phyloP scores from a whole-genome alignment of 2,797 vertebrate species.

The Melanotaenia parkinsoni region DNA sequence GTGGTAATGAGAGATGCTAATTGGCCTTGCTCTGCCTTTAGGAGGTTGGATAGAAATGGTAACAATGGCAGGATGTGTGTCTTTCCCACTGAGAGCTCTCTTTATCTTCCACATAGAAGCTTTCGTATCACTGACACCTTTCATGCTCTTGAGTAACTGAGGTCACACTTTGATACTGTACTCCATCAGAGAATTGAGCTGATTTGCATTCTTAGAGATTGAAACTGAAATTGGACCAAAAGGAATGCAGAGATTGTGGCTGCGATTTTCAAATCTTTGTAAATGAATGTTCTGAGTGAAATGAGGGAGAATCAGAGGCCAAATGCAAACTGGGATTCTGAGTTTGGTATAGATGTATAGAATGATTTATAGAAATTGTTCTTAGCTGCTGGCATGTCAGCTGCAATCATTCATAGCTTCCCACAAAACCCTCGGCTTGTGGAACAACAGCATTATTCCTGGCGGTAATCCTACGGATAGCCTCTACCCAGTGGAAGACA shows the following conservation, averaged over 20 bases:
- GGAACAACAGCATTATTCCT: background rate
- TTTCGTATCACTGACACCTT: constrained; percentile 32
- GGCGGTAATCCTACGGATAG: background rate
- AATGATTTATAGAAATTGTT: background rate
- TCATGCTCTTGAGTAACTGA: constrained; percentile 57
- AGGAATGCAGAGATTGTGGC: constrained; percentile 1
- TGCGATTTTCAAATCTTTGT: constrained; percentile 9
- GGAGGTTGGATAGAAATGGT: constrained; percentile 36
- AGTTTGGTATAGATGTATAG: background rate
- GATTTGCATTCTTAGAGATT: constrained; percentile 34
- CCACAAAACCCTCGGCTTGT: background rate
- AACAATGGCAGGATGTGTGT: constrained; percentile 1
- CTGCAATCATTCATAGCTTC: background rate
- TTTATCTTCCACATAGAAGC: constrained; percentile 55
- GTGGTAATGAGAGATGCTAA: constrained; percentile 64
- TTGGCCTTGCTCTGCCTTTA: constrained; percentile 64
- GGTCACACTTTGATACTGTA: constrained; percentile 40
- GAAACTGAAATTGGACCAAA: constrained; percentile 18
- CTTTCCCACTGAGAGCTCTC: constrained; percentile 30
- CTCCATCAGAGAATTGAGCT: constrained; percentile 12
- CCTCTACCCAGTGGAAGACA: background rate
- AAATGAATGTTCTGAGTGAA: background rate
- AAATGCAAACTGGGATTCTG: background rate
- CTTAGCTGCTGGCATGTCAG: background rate
- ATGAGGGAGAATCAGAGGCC: background rate